Percentiles rank a stretch among this genome's conserved stretches.
Conservation (phyloP, 2,888 invertebrate species). For the Chaetogeoica ovagalla region DNA sequence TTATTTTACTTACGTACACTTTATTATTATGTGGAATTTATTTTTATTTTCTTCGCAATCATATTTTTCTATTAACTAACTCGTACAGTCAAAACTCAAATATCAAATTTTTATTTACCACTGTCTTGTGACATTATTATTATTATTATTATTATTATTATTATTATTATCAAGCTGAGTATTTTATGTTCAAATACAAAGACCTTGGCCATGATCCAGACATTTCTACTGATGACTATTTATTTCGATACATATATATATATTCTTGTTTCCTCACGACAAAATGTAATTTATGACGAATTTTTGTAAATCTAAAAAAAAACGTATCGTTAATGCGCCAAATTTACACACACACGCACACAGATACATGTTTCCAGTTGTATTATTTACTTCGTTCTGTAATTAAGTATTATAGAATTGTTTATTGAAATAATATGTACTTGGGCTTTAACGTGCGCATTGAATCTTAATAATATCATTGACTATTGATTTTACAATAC, state of each 20-base stretch:
- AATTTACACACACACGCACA: constrained; percentile 7
- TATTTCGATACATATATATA: not conserved
- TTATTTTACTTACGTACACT: too few relatives aligned
- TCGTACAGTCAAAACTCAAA: not conserved
- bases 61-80: too few relatives aligned
- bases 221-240: constrained; percentile 11
- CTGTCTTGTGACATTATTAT: not conserved
- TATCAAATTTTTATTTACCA: constrained; percentile 4
- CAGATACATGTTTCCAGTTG: not conserved
- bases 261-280: constrained; percentile 9
- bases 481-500: too few relatives aligned
- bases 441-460: too few relatives aligned
- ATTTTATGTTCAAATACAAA: constrained; percentile 23
- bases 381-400: not conserved
- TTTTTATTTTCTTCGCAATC: too few relatives aligned
- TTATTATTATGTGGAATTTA: too few relatives aligned
- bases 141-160: not conserved
- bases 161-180: constrained; percentile 11
- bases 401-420: not conserved
- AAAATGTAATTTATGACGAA: constrained; percentile 19
- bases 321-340: not conserved
- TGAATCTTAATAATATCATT: too few relatives aligned
- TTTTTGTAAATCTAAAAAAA: constrained; percentile 20
- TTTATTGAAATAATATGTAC: too few relatives aligned
- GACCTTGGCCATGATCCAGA: constrained; percentile 31